Base-by-base conservation (phyloP, 2,888 invertebrate genomes). In the Nomada flava region DNA sequence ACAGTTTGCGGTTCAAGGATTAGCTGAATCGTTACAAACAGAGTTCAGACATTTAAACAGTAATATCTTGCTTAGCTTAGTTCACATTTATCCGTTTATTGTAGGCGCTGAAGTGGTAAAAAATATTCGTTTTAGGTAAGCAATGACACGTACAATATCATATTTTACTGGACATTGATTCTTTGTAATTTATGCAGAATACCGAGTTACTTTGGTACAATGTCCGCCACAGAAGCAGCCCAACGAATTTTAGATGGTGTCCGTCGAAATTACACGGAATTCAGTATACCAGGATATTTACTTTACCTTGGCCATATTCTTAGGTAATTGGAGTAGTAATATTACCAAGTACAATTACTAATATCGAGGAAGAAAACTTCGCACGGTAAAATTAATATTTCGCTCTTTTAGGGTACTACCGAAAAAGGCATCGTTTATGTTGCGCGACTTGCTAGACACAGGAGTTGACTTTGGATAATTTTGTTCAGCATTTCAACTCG, bases 1-100 rank as follows among this genome's bases (percentile, higher is more conserved):
- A 0, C 96, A 96, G 92, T 96, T 96, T 92, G 96, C 96, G 20
- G 95, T 96, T 1, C 95, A 96, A 90, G 96, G 96, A 3, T 93
- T 96, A 52, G 95, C 96, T 0, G 96, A 96, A 89, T 95, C 96
- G 1, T 92, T 96, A 5, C 95, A 95, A 90, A 95, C 95, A 86
- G 95, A 96, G 86, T 92, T 96, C 0, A 94, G 96, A 55, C 94
- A 95, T 57, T 94, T 95, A 47, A 95, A 95, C 84, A 94, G 95
- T 86, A 95, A 95, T 75, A 95, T 96, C 1, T 94, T 95, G 89
- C 95, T 96, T 18, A 96, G 96, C 1, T 93, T 96, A 3, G 94
- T 94, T 29, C 96, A 96, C 84, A 94, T 96, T 63, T 96, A 96
- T 90, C 96, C 96, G 0, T 95, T 96, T 82, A 95, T 96, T 82